A percentile compares a stretch with the other conserved stretches of the same genome.
phyloP scores from a whole-genome alignment of 2,888 invertebrate genomes.

The Drosophila melanosoma region DNA sequence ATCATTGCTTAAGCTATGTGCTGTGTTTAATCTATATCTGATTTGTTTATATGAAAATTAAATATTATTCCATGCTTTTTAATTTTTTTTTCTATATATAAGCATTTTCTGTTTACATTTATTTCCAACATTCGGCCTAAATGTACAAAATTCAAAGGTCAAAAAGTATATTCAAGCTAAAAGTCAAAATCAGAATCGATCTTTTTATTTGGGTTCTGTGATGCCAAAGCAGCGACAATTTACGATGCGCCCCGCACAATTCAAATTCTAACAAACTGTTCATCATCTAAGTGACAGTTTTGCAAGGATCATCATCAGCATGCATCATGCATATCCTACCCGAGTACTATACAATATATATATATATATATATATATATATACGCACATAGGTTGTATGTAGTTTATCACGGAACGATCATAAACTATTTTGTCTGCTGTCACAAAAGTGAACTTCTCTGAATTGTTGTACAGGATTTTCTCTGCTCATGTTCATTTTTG shows the following conservation, averaged over 20 bases:
- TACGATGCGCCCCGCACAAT: constrained; percentile 82
- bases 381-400: constrained; percentile 44
- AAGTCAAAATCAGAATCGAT: constrained; percentile 21
- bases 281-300: constrained; percentile 78
- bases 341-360: constrained; percentile 21
- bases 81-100: neutral
- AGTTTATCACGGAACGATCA: constrained; percentile 73
- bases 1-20: neutral
- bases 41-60: neutral
- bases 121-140: neutral
- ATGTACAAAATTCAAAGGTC: neutral
- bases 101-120: neutral
- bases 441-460: constrained; percentile 60
- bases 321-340: constrained; percentile 37
- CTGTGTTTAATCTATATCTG: neutral
- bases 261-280: constrained; percentile 83
- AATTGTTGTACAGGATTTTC: constrained; percentile 46
- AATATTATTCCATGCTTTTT: neutral
- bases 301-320: constrained; percentile 27
- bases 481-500: constrained; percentile 31
- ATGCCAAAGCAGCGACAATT: constrained; percentile 62
- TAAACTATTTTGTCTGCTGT: constrained; percentile 82
- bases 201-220: constrained; percentile 1
- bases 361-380: constrained; percentile 29
- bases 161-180: constrained; percentile 10